phyloP scores from a whole-genome alignment of 2,888 invertebrate species.

The Agrenia bidenticulata region DNA sequence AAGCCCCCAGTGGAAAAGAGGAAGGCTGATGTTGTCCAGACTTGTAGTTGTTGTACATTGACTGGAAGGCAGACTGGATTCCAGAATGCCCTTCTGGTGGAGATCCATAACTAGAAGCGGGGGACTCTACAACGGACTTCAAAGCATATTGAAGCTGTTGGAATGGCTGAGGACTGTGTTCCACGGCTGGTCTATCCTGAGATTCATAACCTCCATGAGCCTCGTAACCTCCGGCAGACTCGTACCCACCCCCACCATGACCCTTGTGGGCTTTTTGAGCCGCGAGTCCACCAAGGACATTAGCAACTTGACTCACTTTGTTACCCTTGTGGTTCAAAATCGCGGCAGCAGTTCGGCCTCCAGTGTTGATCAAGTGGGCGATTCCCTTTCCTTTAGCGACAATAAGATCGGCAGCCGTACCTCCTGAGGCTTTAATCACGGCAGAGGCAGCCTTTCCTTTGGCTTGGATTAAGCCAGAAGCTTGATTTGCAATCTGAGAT shows the following conservation, averaged over 20 bases:
- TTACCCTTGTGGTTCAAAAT: slow-evolving; percentile 2
- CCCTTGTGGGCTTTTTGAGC: background rate
- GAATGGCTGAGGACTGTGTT: background rate
- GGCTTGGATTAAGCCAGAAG: slow-evolving; percentile 1
- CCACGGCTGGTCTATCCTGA: background rate
- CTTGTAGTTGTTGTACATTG: slow-evolving; percentile 7
- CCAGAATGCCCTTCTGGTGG: background rate
- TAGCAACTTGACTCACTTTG: background rate
- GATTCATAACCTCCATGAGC: background rate
- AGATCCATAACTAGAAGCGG: slow-evolving; percentile 6
- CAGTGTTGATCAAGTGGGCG: slow-evolving; percentile 4
- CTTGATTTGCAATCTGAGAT: slow-evolving; percentile 7
- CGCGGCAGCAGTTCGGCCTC: slow-evolving; percentile 9
- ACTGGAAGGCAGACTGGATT: slow-evolving; percentile 11
- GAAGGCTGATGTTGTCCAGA: background rate
- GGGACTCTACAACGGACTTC: slow-evolving; percentile 6
- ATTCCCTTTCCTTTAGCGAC: slow-evolving; percentile 13
- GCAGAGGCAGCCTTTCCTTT: slow-evolving; percentile 13
- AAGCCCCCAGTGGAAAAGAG: background rate
- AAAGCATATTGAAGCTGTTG: background rate
- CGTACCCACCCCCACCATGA: background rate
- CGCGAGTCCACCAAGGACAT: background rate
- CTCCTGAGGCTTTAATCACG: slow-evolving; percentile 7
- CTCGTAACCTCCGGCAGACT: background rate
- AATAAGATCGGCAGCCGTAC: slow-evolving; percentile 8